phyloP scores from a whole-genome alignment of 2,113 vertebrate species.

The Rafetus swinhoei region DNA sequence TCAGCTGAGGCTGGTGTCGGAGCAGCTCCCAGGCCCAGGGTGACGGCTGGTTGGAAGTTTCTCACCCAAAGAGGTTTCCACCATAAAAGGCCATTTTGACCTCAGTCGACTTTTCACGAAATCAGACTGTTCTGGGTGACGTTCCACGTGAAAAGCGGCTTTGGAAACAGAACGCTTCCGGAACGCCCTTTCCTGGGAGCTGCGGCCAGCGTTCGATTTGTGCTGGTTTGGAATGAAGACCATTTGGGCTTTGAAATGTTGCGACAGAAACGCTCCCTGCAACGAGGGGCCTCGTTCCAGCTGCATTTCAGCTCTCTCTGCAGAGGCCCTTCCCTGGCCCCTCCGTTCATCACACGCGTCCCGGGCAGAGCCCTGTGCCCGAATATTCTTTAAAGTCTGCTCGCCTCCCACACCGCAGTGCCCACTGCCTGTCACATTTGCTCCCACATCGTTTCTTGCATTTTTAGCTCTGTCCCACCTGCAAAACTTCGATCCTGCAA shows the following conservation, averaged over 20 bases:
- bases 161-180: background rate
- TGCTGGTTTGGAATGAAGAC: background rate
- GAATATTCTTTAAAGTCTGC: background rate
- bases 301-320: background rate
- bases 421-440: background rate
- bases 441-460: background rate
- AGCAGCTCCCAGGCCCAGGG: background rate
- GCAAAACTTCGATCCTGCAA: background rate
- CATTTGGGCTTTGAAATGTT: background rate
- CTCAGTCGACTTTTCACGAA: background rate
- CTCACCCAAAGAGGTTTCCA: background rate
- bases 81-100: background rate
- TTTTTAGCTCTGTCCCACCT: background rate
- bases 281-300: background rate
- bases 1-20: background rate
- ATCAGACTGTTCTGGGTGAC: background rate
- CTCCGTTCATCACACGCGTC: background rate
- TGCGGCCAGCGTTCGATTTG: background rate
- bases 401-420: fast-evolving
- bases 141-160: background rate
- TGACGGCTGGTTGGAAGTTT: background rate
- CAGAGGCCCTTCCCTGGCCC: background rate
- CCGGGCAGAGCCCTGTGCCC: background rate
- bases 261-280: background rate
- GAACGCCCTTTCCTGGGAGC: background rate